phyloP scores from a whole-genome alignment of 2,888 invertebrate species.

The Protophormia terraenovae region DNA sequence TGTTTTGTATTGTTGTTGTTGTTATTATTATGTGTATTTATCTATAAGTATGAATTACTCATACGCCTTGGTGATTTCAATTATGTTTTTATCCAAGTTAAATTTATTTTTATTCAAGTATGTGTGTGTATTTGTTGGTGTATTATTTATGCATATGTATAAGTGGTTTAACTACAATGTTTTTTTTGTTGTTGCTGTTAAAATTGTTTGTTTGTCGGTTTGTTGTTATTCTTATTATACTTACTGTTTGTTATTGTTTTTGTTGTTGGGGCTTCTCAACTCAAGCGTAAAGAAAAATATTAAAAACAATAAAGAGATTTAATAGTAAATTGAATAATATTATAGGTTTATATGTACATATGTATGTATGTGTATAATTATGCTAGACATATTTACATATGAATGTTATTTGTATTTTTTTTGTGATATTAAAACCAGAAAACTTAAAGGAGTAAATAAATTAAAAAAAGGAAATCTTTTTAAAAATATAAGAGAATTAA shows the following conservation, averaged over 20 bases:
- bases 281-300: conserved; percentile 56
- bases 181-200: background rate
- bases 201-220: conserved; percentile 20
- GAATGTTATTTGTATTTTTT: conserved; percentile 23
- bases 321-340: conserved; percentile 62
- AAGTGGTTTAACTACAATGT: conserved; percentile 42
- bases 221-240: conserved; percentile 26
- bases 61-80: conserved; percentile 65
- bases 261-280: conserved; percentile 10
- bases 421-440: background rate
- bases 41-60: conserved; percentile 58
- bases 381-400: conserved; percentile 14
- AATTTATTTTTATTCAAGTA: conserved; percentile 22
- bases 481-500: no score
- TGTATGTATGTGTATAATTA: background rate
- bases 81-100: conserved; percentile 42
- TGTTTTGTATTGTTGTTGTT: background rate
- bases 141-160: conserved; percentile 7
- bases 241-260: background rate
- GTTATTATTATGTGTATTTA: background rate
- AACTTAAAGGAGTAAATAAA: no score
- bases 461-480: no score
- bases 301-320: conserved; percentile 62
- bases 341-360: conserved; percentile 20
- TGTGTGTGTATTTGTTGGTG: background rate